phyloP scores from a whole-genome alignment of 2,113 vertebrate species.

The Cichladusa arquata region DNA sequence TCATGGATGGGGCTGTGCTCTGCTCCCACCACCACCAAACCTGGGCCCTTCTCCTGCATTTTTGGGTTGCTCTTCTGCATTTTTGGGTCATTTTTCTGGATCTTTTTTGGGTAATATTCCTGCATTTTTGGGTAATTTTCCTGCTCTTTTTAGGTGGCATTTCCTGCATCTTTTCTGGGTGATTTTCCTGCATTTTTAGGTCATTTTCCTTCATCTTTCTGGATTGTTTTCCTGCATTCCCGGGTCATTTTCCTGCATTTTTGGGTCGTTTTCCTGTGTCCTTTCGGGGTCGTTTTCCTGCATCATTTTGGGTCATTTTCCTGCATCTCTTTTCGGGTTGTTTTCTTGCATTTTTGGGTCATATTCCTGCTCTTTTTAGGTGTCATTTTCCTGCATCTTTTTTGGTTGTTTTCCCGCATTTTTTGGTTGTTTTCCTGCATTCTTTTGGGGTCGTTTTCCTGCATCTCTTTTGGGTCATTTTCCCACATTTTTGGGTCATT shows the following conservation, averaged over 20 bases:
- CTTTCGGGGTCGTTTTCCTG: too few species aligned
- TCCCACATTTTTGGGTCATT: too few species aligned
- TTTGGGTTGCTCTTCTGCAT: neutral
- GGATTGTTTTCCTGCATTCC: neutral
- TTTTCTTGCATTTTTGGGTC: neutral
- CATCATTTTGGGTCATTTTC: neutral
- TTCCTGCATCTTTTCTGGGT: neutral
- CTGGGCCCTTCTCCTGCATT: fast-evolving
- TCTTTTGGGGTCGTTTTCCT: too few species aligned
- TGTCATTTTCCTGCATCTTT: too few species aligned
- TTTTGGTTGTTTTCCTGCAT: neutral
- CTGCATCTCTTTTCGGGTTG: too few species aligned
- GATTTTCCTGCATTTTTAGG: neutral
- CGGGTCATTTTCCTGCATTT: neutral
- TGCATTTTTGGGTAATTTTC: fast-evolving
- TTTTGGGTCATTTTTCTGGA: neutral
- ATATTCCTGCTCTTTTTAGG: too few species aligned
- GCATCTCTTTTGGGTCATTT: too few species aligned
- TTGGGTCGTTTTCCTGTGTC: too few species aligned
- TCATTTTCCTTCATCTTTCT: too few species aligned
- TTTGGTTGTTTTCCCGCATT: too few species aligned
- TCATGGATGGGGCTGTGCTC: neutral
- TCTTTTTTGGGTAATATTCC: neutral
- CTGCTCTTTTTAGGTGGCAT: too few species aligned
- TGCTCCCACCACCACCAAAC: neutral